Conservation (phyloP, 2,888 invertebrate genomes). For the Lepidochrysops patricia region DNA sequence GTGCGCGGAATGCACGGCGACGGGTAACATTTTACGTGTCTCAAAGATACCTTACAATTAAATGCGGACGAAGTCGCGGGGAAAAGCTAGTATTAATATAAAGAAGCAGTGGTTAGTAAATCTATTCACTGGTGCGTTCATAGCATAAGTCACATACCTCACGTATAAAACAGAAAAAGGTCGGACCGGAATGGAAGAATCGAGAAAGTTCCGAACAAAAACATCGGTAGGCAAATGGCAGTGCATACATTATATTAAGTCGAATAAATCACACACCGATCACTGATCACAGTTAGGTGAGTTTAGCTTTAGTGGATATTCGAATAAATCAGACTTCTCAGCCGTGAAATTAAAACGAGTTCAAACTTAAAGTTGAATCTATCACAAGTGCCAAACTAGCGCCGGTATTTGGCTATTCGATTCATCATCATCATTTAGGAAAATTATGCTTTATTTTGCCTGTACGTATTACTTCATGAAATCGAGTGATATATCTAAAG, state of each 20-base stretch:
- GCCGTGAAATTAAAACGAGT: slow-evolving; percentile 51
- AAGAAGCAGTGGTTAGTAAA: not conserved
- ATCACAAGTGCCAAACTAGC: slow-evolving; percentile 27
- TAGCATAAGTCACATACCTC: not conserved
- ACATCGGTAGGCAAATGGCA: slow-evolving; percentile 20
- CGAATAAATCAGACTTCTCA: slow-evolving; percentile 46
- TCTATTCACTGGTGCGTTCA: not conserved
- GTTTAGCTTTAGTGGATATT: slow-evolving; percentile 49
- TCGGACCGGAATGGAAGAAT: not conserved
- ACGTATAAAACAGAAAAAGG: not conserved
- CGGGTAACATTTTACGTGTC: too few relatives aligned
- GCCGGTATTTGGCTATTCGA: not conserved
- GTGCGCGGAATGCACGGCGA: too few relatives aligned
- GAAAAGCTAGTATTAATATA: too few relatives aligned
- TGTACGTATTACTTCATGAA: too few relatives aligned
- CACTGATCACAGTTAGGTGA: slow-evolving; percentile 51
- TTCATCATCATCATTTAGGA: not conserved
- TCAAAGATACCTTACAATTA: too few relatives aligned
- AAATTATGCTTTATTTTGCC: too few relatives aligned
- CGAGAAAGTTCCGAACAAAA: slow-evolving; percentile 18
- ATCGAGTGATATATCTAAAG: too few relatives aligned
- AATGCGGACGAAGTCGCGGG: too few relatives aligned
- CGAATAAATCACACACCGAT: slow-evolving; percentile 51
- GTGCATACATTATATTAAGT: slow-evolving; percentile 39
- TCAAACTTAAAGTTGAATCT: slow-evolving; percentile 39